Evolutionary conservation across 2,113 vertebrate species (phyloP), one percentile per base, ranked within the genome.

Genomic region (Stercorarius parasiticus): DNA sequence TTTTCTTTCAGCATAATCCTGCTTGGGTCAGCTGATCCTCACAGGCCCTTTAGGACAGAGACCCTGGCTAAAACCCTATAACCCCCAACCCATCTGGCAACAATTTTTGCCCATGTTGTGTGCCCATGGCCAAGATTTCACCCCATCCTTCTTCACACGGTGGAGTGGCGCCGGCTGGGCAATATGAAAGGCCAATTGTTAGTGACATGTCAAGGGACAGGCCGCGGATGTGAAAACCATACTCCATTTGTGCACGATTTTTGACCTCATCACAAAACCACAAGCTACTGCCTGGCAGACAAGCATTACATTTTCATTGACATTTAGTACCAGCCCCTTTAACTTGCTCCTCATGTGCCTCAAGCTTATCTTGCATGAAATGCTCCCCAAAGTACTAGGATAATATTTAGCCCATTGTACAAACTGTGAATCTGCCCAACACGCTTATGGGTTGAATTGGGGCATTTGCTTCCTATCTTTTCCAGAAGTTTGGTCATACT

Each of bases 231-330:
- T 66, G 78, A 93, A 91, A 93, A 95, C 74, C 81, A 91, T 85
- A 53, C 34, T 56, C 62, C 1, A 0, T 70, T 93, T 92, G 89
- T 94, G 66, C 82, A 88, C 0, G 0, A 30, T 82, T 90, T 91
- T 72, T 95, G 94, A 96, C 93, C 91, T 95, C 74, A 86, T 91
- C 89, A 40, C 56, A 91, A 96, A 96, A 87, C 89, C 86, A 82
- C 84, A 95, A 82, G 70, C 93, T 94, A 65, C 49, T 93, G 83
- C 88, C 80, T 3, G 1, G 86, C 40, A 86, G 66, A 93, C 88
- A 70, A 94, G 79, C 6, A 2, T 82, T 86, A 74, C 27, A 92
- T 93, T 92, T 95, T 71, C 86, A 88, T 2, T 88, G 86, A 71
- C 49, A 82, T 91, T 94, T 69, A 77, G n/a, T 52, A 81, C 42